Percentiles rank a stretch among this genome's conserved stretches.
Conservation (phyloP, 1,140 invertebrate genomes). For the Globodera ellingtonae region DNA sequence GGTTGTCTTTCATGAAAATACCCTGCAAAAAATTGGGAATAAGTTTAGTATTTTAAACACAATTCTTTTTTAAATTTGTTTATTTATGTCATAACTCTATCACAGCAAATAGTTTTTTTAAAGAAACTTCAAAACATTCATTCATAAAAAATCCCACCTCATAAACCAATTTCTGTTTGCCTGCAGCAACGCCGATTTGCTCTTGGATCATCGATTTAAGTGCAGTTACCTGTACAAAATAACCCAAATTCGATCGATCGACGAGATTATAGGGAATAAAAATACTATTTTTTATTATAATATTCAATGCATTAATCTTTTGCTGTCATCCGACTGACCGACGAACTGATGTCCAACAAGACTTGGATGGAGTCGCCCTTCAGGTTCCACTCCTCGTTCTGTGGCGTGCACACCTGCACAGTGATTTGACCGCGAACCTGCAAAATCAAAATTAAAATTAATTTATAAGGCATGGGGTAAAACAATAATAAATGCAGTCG, state of each 20-base stretch:
- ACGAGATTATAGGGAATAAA: not conserved
- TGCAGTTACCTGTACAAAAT: conserved; percentile 72
- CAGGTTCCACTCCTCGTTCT: conserved; percentile 84
- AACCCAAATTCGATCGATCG: not conserved
- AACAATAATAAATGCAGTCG: not conserved
- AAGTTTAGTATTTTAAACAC: not conserved
- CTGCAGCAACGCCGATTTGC: conserved; percentile 85
- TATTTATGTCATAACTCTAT: not conserved
- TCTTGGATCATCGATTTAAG: conserved; percentile 88
- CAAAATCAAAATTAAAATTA: not conserved
- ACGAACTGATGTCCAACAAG: conserved; percentile 78
- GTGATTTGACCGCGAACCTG: conserved; percentile 65
- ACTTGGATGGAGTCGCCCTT: conserved; percentile 84
- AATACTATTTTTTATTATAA: conserved; percentile 8
- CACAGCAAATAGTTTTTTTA: not conserved
- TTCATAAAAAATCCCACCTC: conserved; percentile 72
- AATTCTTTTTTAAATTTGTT: not conserved
- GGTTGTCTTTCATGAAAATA: conserved; percentile 95
- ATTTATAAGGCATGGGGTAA: not conserved
- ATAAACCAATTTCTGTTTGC: conserved; percentile 92
- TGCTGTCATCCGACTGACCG: conserved; percentile 64
- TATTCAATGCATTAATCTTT: not conserved
- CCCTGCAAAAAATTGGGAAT: conserved; percentile 73
- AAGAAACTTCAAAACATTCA: not conserved
- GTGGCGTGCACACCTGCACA: conserved; percentile 40